phyloP scores from a whole-genome alignment of 2,888 invertebrate species.

The Gari tellinella region DNA sequence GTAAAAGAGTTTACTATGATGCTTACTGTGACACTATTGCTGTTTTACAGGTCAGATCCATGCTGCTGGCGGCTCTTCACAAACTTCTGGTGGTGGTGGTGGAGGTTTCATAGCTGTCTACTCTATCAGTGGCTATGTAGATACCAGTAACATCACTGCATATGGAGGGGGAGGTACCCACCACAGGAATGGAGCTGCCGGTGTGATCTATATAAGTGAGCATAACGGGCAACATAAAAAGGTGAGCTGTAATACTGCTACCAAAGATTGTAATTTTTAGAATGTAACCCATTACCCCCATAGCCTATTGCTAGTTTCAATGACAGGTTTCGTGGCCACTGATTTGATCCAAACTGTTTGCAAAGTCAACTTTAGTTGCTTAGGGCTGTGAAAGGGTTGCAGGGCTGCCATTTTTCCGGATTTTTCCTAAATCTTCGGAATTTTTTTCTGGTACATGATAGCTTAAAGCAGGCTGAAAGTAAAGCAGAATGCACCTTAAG shows the following conservation, averaged over 20 bases:
- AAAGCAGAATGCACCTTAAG: too few relatives aligned
- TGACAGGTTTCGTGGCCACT: too few relatives aligned
- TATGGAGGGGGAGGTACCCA: conserved; percentile 57
- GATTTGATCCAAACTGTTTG: too few relatives aligned
- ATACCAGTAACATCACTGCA: conserved; percentile 48
- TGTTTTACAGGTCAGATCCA: conserved; percentile 55
- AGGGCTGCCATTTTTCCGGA: too few relatives aligned
- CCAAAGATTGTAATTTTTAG: neutral
- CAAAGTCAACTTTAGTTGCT: too few relatives aligned
- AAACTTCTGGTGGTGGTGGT: conserved; percentile 68
- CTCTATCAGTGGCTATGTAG: conserved; percentile 60
- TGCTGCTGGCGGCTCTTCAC: conserved; percentile 62
- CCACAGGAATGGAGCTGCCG: conserved; percentile 65
- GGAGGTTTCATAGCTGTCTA: conserved; percentile 70
- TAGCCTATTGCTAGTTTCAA: neutral
- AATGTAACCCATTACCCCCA: neutral
- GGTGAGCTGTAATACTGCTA: neutral
- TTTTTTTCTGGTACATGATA: too few relatives aligned
- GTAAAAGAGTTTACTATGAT: too few relatives aligned
- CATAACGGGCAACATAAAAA: conserved; percentile 7
- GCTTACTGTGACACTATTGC: neutral
- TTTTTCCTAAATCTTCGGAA: too few relatives aligned
- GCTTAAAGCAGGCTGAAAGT: too few relatives aligned
- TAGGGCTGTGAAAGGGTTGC: too few relatives aligned
- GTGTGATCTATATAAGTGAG: conserved; percentile 63